Conservation (phyloP, 1,140 invertebrate genomes). For the Cyclina sinensis region DNA sequence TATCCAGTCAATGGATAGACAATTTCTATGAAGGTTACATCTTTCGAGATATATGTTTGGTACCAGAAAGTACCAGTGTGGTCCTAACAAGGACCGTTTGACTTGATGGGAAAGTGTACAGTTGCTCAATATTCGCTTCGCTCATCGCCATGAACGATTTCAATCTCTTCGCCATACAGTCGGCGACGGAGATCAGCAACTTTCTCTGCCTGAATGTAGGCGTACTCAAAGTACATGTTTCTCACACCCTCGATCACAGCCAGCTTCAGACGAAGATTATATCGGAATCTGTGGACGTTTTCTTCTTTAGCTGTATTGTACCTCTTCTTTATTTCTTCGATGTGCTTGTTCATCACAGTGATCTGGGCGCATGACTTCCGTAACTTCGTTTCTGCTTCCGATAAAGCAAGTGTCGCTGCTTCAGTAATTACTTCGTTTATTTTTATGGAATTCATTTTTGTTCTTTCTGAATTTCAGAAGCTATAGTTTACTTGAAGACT, state of each 20-base stretch:
- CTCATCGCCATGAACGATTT: conserved; percentile 21
- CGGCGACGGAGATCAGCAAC: conserved; percentile 59
- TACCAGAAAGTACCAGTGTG: neutral
- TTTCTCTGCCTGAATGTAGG: conserved; percentile 66
- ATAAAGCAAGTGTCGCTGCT: neutral
- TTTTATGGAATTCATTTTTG: neutral
- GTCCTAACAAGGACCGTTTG: conserved; percentile 25
- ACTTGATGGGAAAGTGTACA: too few species aligned
- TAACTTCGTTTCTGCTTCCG: conserved; percentile 65
- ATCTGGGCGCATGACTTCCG: conserved; percentile 69
- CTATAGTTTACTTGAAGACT: too few species aligned
- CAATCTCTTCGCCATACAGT: conserved; percentile 54
- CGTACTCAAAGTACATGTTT: conserved; percentile 75
- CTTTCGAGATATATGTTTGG: conserved; percentile 13
- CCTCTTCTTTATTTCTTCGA: conserved; percentile 59
- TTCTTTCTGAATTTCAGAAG: too few species aligned
- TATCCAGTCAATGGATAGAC: too few species aligned
- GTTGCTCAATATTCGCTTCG: too few species aligned
- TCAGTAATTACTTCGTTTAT: neutral
- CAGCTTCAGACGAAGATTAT: conserved; percentile 68
- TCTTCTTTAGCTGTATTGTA: conserved; percentile 66
- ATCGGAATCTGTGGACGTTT: conserved; percentile 67
- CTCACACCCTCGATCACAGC: conserved; percentile 71
- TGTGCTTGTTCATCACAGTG: conserved; percentile 62
- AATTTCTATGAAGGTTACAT: too few species aligned